Conservation (phyloP, 2,888 invertebrate species). For the Ophion slaviceki region DNA sequence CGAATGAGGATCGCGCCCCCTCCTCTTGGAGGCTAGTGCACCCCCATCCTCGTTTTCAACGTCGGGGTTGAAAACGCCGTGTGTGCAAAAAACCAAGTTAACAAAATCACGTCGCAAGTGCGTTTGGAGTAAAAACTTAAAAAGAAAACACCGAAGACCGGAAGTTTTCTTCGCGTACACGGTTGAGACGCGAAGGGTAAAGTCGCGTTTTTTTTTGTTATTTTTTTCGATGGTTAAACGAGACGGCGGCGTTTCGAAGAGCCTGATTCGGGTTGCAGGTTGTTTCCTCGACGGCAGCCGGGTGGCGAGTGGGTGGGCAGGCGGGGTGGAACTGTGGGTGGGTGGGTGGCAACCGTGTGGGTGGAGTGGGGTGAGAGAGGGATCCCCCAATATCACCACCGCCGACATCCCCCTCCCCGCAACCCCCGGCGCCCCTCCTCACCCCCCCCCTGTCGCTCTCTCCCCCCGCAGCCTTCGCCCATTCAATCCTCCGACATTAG, state of each 20-base stretch:
- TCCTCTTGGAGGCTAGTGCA: no score
- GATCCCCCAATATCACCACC: slow-evolving; percentile 62
- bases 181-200: background rate
- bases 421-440: slow-evolving; percentile 71
- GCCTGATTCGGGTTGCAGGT: slow-evolving; percentile 80
- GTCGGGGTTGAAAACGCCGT: no score
- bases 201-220: background rate
- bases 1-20: no score
- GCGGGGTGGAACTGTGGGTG: slow-evolving; percentile 81
- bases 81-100: background rate
- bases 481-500: slow-evolving; percentile 70
- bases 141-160: background rate
- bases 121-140: no score
- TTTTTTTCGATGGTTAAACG: slow-evolving; percentile 6
- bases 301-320: slow-evolving; percentile 83
- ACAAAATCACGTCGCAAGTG: background rate
- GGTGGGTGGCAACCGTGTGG: slow-evolving; percentile 76
- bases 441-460: slow-evolving; percentile 45
- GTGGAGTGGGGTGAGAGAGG: slow-evolving; percentile 80
- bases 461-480: slow-evolving; percentile 78
- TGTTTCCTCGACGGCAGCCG: slow-evolving; percentile 83
- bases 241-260: slow-evolving; percentile 27
- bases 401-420: slow-evolving; percentile 37
- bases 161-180: background rate
- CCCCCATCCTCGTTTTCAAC: no score